A percentile compares a stretch with the other conserved stretches of the same genome.
Conservation (phyloP, 2,888 invertebrate genomes). For the Abrostola tripartita region DNA sequence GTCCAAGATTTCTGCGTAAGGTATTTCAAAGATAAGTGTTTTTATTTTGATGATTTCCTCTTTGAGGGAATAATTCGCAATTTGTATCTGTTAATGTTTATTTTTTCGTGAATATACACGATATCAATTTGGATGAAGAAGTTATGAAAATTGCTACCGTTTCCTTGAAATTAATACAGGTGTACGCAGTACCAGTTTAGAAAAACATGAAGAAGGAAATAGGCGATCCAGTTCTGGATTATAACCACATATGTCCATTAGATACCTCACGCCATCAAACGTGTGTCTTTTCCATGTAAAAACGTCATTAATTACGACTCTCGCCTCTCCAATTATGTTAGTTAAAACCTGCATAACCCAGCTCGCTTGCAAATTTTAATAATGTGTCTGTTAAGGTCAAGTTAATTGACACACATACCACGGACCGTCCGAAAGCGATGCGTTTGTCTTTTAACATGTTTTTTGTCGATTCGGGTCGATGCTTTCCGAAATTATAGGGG, state of each 20-base stretch:
- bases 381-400: constrained; percentile 60
- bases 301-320: constrained; percentile 53
- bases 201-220: neutral
- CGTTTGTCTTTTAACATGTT: constrained; percentile 46
- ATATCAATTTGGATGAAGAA: too few relatives aligned
- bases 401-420: constrained; percentile 66
- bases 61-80: too few relatives aligned
- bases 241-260: constrained; percentile 23
- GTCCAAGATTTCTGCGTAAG: too few relatives aligned
- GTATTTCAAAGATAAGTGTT: too few relatives aligned
- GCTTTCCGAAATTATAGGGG: constrained; percentile 52
- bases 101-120: too few relatives aligned
- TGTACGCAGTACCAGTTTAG: neutral
- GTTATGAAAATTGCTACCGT: too few relatives aligned
- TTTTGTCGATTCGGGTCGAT: constrained; percentile 44
- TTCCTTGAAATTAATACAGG: neutral
- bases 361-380: constrained; percentile 60
- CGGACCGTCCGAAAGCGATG: constrained; percentile 52
- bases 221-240: neutral
- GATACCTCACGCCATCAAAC: constrained; percentile 31
- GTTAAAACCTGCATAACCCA: constrained; percentile 59
- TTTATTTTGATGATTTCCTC: too few relatives aligned
- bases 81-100: too few relatives aligned
- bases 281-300: constrained; percentile 41
- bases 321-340: constrained; percentile 58